phyloP scores from a whole-genome alignment of 2,113 vertebrate genomes.

The Spizaetus ornatus region DNA sequence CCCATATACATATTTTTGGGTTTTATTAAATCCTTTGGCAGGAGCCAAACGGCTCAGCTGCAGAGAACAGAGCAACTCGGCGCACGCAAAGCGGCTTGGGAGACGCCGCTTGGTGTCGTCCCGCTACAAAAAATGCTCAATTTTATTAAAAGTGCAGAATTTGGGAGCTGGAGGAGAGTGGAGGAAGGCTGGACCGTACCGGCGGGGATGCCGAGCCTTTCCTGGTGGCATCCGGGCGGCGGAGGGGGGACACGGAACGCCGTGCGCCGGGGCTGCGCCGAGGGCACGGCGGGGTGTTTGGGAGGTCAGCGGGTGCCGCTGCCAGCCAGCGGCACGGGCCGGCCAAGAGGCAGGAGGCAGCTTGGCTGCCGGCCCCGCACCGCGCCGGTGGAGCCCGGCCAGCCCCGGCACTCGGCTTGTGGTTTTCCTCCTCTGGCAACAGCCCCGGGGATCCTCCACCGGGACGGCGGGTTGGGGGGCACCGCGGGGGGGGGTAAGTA shows the following conservation, averaged over 20 bases:
- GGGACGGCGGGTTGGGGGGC: not conserved
- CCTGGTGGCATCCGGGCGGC: not conserved
- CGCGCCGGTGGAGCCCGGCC: not conserved
- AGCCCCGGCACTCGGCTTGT: not conserved
- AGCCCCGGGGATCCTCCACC: not conserved
- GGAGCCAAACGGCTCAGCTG: accelerated
- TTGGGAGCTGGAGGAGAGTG: accelerated
- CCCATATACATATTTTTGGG: accelerated
- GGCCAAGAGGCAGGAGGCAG: slow-evolving; percentile 8
- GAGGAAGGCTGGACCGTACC: not conserved
- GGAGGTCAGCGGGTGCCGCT: not conserved
- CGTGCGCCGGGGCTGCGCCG: not conserved
- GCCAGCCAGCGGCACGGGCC: not conserved
- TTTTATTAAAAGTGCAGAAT: accelerated
- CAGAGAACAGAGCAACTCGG: not conserved
- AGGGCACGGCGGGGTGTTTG: not conserved
- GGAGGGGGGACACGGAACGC: not conserved
- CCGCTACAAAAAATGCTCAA: accelerated
- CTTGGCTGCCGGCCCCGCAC: slow-evolving; percentile 10
- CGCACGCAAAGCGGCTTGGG: accelerated
- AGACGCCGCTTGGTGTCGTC: accelerated
- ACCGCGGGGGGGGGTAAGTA: accelerated
- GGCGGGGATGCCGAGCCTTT: not conserved
- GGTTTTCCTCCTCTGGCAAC: slow-evolving; percentile 45
- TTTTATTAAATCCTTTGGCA: not conserved